Conservation (phyloP, 2,888 invertebrate species). For the Sinopyrophorus schimmeli region DNA sequence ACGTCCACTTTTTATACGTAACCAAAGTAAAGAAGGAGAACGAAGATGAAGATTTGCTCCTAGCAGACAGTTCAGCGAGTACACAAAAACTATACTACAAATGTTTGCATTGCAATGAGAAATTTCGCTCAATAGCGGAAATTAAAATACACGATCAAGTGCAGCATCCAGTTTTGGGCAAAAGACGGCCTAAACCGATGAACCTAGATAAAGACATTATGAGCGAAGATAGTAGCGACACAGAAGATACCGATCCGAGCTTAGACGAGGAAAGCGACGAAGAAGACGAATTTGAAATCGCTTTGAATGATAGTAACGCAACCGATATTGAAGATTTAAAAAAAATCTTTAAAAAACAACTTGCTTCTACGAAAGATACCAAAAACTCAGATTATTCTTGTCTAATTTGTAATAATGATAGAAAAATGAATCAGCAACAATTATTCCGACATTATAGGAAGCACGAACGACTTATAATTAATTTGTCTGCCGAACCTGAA, state of each 20-base stretch:
- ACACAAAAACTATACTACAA: no score
- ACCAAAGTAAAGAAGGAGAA: no score
- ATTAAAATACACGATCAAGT: neutral
- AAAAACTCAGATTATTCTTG: conserved; percentile 5
- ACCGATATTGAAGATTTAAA: conserved; percentile 11
- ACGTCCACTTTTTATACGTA: no score
- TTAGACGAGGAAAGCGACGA: conserved; percentile 4
- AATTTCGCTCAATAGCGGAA: neutral
- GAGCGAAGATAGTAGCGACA: conserved; percentile 4
- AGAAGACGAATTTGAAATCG: conserved; percentile 46
- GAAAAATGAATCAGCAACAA: conserved; percentile 16
- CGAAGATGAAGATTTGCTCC: no score
- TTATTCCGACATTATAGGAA: conserved; percentile 18
- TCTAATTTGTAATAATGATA: conserved; percentile 20
- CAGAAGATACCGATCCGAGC: conserved; percentile 2
- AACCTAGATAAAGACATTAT: neutral
- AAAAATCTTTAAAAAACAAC: conserved; percentile 3
- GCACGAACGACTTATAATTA: conserved; percentile 12
- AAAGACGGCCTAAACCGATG: neutral
- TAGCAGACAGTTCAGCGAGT: no score
- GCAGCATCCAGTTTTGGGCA: conserved; percentile 2
- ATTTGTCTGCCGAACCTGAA: conserved; percentile 1
- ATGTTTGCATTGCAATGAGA: neutral
- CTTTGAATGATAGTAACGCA: conserved; percentile 4
- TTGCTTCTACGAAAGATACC: neutral